Evolutionary conservation across 30 jellyfish, hydroid and myxozoan species (phyloP).

Genomic region (Aurelia sp.): DNA sequence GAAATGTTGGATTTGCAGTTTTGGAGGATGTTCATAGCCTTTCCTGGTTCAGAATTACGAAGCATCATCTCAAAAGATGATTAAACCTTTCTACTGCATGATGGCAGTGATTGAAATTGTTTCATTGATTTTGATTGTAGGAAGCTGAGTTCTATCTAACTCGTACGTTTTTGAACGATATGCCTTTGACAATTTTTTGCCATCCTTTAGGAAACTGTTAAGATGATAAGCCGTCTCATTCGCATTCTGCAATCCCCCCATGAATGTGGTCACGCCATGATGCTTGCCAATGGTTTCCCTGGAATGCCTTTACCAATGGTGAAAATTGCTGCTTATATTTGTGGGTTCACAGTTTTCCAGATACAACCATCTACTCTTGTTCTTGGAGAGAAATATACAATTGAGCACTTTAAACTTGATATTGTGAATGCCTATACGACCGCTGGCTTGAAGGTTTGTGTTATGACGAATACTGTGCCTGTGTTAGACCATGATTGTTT

Average conservation of each 20-base stretch:
- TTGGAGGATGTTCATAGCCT: no score
- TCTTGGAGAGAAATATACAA: constrained; percentile 60
- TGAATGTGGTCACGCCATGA: constrained; percentile 78
- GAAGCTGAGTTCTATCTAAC: no score
- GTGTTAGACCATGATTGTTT: no score
- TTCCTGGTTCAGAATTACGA: no score
- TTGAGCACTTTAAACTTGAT: constrained; percentile 65
- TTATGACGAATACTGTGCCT: no score
- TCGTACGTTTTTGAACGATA: no score
- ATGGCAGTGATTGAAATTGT: no score
- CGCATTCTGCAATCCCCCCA: constrained; percentile 77
- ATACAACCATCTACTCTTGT: constrained; percentile 58
- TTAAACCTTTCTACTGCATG: no score
- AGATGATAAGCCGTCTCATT: constrained; percentile 53
- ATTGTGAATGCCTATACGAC: constrained; percentile 64
- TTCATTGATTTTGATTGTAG: no score
- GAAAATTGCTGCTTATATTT: constrained; percentile 55
- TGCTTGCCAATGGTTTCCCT: constrained; percentile 78
- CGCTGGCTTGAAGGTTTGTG: constrained; percentile 73
- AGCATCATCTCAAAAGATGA: no score
- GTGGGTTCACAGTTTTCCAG: constrained; percentile 64
- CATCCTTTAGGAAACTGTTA: constrained; percentile 41
- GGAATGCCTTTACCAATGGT: constrained; percentile 69
- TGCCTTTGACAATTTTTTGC: background rate
- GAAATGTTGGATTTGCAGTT: no score